Conservation (phyloP, 2,113 vertebrate species). For the Myocastor coypus region DNA sequence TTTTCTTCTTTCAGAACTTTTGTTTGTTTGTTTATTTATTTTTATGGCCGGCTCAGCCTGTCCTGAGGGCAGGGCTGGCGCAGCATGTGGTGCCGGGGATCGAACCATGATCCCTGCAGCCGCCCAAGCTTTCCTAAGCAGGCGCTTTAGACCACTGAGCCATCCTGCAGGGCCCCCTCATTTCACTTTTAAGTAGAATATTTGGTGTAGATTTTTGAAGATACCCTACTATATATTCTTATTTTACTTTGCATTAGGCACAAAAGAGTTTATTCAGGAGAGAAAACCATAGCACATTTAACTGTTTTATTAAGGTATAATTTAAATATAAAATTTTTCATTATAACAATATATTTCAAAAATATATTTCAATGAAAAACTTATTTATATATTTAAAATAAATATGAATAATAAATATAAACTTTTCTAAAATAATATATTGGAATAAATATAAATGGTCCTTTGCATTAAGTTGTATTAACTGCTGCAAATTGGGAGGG, state of each 20-base stretch:
- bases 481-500: background rate
- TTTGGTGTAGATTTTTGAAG: conserved; percentile 1
- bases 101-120: too few relatives aligned
- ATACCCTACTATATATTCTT: background rate
- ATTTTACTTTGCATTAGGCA: conserved; percentile 34
- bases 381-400: conserved; percentile 19
- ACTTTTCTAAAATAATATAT: background rate
- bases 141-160: too few relatives aligned
- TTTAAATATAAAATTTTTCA: conserved; percentile 41
- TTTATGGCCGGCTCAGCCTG: too few relatives aligned
- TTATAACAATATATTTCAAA: conserved; percentile 45
- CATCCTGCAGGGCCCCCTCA: too few relatives aligned
- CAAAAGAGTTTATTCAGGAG: conserved; percentile 35
- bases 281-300: conserved; percentile 36
- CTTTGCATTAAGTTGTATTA: background rate
- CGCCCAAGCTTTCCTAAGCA: too few relatives aligned
- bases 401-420: too few relatives aligned
- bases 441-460: background rate
- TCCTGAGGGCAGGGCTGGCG: too few relatives aligned
- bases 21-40: too few relatives aligned
- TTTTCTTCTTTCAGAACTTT: too few relatives aligned
- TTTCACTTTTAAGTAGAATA: conserved; percentile 38
- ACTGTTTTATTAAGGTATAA: conserved; percentile 36
- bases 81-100: too few relatives aligned
- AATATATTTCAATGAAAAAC: conserved; percentile 18